Evolutionary conservation across 2,888 invertebrate genomes (phyloP), one percentile per base, ranked within the genome.

Genomic region (Psylliodes chrysocephalus): DNA sequence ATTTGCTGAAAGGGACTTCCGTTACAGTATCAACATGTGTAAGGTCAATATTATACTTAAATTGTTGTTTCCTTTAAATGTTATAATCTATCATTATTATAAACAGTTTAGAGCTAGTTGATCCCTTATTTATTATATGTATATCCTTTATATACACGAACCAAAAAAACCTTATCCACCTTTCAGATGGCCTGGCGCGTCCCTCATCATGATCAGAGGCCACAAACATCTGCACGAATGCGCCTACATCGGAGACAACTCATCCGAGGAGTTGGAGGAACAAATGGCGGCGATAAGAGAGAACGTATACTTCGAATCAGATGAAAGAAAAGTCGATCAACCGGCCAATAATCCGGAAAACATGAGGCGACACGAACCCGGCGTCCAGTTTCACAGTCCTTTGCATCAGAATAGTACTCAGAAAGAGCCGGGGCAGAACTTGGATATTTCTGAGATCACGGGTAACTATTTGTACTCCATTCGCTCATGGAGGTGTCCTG

Each of bases 191-290:
- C 91, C 91, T 0, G 92, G 92, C 0, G 91, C 91, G 0, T 91
- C 91, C 0, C 83, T 92, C 42, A 90, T 92, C 63, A 88, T 92
- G 79, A 91, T 92, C 63, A 86, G 90, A 75, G 92, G 92, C 0
- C 90, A 91, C 82, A 89, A 89, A 69, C 90, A 92, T 77, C 84
- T 92, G 0, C 90, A 91, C 73, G 90, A 91, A 73, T 92, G 92
- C 76, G 91, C 92, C 0, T 92, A 91, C 81, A 91, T 92, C 53
- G 92, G 92, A 0, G 91, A 92, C 75, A 89, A 92, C 75, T 92
- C 91, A 0, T 91, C 91, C 0, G 92, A 92, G 76, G 91, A 92
- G 72, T 79, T 89, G 5, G 90, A 91, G 18, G 91, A 91, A 74
- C 60, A 82, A 5, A 75, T 80, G 72, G 81, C 82, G 67, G 75